phyloP scores from a whole-genome alignment of 2,113 vertebrate genomes.

The Zingel zingel region DNA sequence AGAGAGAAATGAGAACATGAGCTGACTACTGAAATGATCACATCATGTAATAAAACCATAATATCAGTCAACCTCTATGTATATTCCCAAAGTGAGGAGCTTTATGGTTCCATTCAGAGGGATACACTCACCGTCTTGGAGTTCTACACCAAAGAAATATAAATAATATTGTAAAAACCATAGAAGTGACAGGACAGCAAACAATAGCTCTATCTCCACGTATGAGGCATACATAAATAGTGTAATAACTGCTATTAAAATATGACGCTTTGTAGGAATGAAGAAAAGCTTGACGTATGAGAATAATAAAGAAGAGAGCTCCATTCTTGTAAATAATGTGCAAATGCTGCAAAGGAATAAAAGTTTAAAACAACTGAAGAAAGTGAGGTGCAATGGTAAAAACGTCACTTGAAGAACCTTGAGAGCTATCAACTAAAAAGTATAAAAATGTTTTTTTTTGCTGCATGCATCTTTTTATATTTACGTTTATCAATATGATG shows the following conservation, averaged over 20 bases:
- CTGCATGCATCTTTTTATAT: constrained; percentile 77
- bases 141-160: constrained; percentile 79
- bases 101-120: constrained; percentile 73
- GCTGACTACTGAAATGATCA: background rate
- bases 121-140: constrained; percentile 86
- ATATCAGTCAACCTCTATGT: constrained; percentile 86
- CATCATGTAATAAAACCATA: constrained; percentile 46
- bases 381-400: constrained; percentile 53
- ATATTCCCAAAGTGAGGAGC: constrained; percentile 80
- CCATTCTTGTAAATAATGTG: constrained; percentile 25
- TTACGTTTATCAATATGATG: constrained; percentile 65
- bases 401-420: constrained; percentile 23
- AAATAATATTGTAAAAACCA: constrained; percentile 63
- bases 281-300: constrained; percentile 39
- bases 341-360: constrained; percentile 28
- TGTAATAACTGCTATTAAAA: constrained; percentile 18
- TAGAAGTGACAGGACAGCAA: constrained; percentile 72
- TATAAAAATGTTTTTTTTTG: constrained; percentile 13
- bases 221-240: constrained; percentile 48
- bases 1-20: background rate
- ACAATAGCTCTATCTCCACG: constrained; percentile 69
- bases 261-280: constrained; percentile 17
- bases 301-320: constrained; percentile 26
- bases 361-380: constrained; percentile 15
- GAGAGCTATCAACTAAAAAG: constrained; percentile 25